These are phyloP conservation scores for Anodontia alba DNA, from an alignment of 2,888 invertebrate species.

Conservation along the genomic window DNA sequence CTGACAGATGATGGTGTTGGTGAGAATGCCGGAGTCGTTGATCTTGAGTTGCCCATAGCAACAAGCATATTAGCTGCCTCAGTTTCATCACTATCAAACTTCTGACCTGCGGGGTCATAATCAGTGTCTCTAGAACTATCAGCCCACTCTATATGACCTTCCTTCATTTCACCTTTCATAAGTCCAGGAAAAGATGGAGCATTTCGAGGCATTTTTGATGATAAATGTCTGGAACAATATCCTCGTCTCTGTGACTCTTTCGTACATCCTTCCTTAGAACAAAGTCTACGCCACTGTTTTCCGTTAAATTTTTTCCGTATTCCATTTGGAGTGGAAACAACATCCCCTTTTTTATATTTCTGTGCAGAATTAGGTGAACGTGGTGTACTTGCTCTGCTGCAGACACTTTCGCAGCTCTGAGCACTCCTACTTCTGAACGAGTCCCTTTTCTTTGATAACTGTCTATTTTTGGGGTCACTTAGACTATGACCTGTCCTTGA, in stretches of 20 bases:
- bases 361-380: slow-evolving; percentile 79
- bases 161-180: slow-evolving; percentile 82
- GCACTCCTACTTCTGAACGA: slow-evolving; percentile 81
- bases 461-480: slow-evolving; percentile 66
- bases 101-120: slow-evolving; percentile 85
- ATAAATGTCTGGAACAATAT: slow-evolving; percentile 98
- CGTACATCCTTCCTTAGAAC: slow-evolving; percentile 97
- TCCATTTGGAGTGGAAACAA: slow-evolving; percentile 96
- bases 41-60: slow-evolving; percentile 96
- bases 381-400: slow-evolving; percentile 83
- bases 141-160: slow-evolving; percentile 90
- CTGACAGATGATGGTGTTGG: slow-evolving; percentile 71
- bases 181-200: slow-evolving; percentile 78
- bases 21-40: slow-evolving; percentile 94
- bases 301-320: slow-evolving; percentile 99
- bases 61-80: slow-evolving; percentile 99
- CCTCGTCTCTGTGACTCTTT: slow-evolving; percentile 99
- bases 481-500: slow-evolving; percentile 70
- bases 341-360: slow-evolving; percentile 93
- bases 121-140: slow-evolving; percentile 94
- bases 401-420: slow-evolving; percentile 83
- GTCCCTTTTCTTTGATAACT: slow-evolving; percentile 80
- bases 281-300: slow-evolving; percentile 99
- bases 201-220: slow-evolving; percentile 87
- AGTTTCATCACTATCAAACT: slow-evolving; percentile 90